phyloP scores from a whole-genome alignment of 1,140 invertebrate species.

The Amyelois transitella region DNA sequence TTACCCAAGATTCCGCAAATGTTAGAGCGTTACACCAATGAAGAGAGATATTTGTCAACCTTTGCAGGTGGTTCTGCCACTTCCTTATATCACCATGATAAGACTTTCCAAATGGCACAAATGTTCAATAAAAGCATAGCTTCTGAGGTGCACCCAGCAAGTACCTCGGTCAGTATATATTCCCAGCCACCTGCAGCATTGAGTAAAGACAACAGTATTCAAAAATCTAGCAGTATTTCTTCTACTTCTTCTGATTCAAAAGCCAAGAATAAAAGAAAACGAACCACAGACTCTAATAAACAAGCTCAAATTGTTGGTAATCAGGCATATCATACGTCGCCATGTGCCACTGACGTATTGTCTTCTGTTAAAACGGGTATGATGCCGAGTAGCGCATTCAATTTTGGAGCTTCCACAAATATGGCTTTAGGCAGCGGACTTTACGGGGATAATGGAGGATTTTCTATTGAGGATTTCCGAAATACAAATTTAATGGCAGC shows the following conservation, averaged over 20 bases:
- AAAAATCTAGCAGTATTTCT: slow-evolving; percentile 36
- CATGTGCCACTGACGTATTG: slow-evolving; percentile 41
- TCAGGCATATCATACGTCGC: slow-evolving; percentile 38
- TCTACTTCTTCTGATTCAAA: slow-evolving; percentile 35
- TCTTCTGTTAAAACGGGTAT: slow-evolving; percentile 74
- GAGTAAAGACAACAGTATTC: slow-evolving; percentile 49
- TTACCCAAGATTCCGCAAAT: slow-evolving; percentile 77
- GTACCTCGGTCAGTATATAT: slow-evolving; percentile 39
- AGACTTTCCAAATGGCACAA: slow-evolving; percentile 69
- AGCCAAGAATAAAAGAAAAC: slow-evolving; percentile 44
- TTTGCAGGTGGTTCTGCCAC: slow-evolving; percentile 51
- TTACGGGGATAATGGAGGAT: slow-evolving; percentile 77
- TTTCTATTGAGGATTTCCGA: slow-evolving; percentile 77
- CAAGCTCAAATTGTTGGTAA: slow-evolving; percentile 74
- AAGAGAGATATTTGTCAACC: slow-evolving; percentile 68
- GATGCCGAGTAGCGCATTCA: slow-evolving; percentile 81
- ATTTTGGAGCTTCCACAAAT: slow-evolving; percentile 78
- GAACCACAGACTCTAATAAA: slow-evolving; percentile 64
- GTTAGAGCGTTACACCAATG: slow-evolving; percentile 75
- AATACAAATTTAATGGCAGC: slow-evolving; percentile 73
- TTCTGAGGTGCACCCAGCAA: slow-evolving; percentile 44
- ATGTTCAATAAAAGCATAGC: slow-evolving; percentile 72
- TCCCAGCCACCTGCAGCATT: slow-evolving; percentile 42
- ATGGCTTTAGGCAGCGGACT: slow-evolving; percentile 68
- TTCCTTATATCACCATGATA: slow-evolving; percentile 64